phyloP scores from a whole-genome alignment of 2,113 vertebrate species.

The Gavia stellata region DNA sequence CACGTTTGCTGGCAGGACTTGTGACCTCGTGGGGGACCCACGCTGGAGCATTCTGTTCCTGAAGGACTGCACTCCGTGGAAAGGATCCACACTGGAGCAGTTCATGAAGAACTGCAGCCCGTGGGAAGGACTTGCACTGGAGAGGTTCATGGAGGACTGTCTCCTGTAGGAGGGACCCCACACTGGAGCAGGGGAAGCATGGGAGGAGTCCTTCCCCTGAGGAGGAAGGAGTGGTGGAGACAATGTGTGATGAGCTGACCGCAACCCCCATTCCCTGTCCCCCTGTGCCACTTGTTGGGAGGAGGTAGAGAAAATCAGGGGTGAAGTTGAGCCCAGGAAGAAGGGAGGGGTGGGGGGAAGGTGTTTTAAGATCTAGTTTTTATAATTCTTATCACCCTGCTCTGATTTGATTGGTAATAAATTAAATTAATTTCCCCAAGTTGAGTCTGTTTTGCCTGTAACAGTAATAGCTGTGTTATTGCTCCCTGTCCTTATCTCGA shows the following conservation, averaged over 20 bases:
- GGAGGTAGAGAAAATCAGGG: neutral
- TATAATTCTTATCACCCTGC: no score
- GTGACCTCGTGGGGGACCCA: no score
- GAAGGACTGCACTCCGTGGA: no score
- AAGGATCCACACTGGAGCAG: neutral
- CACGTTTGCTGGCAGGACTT: no score
- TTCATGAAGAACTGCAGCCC: neutral
- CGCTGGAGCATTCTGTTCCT: no score
- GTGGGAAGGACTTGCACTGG: no score
- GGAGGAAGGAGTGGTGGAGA: neutral
- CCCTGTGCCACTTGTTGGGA: fast-evolving
- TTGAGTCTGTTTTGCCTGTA: neutral
- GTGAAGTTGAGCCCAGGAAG: neutral
- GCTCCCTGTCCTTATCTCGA: neutral
- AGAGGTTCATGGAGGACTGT: neutral
- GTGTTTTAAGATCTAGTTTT: neutral
- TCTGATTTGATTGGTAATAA: no score
- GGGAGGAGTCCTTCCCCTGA: no score
- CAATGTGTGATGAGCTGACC: no score
- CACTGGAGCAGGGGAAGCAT: neutral
- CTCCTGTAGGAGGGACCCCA: no score
- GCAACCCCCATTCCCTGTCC: no score
- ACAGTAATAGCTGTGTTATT: neutral
- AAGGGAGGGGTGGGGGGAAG: neutral
- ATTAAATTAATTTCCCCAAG: no score